A percentile compares a stretch with the other conserved stretches of the same genome.
Conservation (phyloP, 2,888 invertebrate species). For the Caenorhabditis uteleia region DNA sequence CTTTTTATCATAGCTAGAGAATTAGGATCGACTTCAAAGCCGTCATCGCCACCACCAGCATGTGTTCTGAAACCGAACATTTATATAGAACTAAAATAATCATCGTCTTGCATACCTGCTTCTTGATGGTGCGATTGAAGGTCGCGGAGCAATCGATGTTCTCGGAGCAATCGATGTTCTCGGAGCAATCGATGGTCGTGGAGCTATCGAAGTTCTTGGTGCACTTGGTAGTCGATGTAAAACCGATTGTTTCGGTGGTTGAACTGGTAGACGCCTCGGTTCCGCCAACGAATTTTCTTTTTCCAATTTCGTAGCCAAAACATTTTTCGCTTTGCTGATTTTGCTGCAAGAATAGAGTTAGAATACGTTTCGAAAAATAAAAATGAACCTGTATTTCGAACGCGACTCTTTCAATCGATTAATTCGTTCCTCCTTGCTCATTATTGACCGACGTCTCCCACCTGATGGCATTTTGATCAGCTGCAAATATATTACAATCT, state of each 20-base stretch:
- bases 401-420: slow-evolving; percentile 9
- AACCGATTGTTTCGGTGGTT: background rate
- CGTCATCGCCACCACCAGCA: background rate
- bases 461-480: slow-evolving; percentile 1
- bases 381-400: slow-evolving; percentile 2
- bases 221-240: background rate
- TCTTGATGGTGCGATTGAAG: slow-evolving; percentile 6
- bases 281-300: background rate
- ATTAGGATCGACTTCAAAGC: slow-evolving; percentile 16
- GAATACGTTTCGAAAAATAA: background rate
- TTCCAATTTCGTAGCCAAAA: too few species aligned
- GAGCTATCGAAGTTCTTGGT: background rate
- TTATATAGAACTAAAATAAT: background rate
- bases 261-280: too few species aligned
- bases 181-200: background rate
- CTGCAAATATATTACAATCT: background rate
- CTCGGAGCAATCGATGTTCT: slow-evolving; percentile 7
- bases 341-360: background rate
- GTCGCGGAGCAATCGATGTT: slow-evolving; percentile 9
- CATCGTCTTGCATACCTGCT: too few species aligned
- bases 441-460: slow-evolving; percentile 1
- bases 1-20: slow-evolving; percentile 21
- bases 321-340: slow-evolving; percentile 2
- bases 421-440: slow-evolving; percentile 13
- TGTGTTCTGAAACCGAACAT: background rate